phyloP scores from a whole-genome alignment of 2,113 vertebrate genomes.

The Acrocephalus kingi region DNA sequence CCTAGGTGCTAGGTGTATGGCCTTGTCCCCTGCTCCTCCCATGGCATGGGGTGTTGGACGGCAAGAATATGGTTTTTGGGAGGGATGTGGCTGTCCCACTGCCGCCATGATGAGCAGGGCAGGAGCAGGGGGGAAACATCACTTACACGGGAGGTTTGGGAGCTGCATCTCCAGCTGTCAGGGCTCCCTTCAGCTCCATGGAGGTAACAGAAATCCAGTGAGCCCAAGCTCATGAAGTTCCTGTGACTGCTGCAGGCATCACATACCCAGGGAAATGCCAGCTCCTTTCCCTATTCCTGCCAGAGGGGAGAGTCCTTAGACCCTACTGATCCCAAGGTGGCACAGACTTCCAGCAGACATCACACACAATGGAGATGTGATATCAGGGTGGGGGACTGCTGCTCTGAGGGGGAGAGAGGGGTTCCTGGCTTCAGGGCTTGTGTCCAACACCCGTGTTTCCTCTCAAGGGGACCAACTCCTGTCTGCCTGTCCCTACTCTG shows the following conservation, averaged over 20 bases:
- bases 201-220: background rate
- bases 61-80: background rate
- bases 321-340: background rate
- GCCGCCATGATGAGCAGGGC: background rate
- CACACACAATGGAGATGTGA: accelerated
- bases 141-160: background rate
- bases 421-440: background rate
- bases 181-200: background rate
- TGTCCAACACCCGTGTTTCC: background rate
- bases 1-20: no score
- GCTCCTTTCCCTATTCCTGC: background rate
- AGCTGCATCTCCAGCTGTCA: background rate
- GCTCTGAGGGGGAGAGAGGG: accelerated
- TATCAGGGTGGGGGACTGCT: background rate
- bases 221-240: background rate
- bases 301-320: background rate
- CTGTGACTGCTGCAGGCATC: background rate
- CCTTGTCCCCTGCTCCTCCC: background rate
- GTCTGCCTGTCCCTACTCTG: background rate
- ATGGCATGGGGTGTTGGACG: accelerated
- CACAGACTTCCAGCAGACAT: background rate
- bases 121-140: background rate
- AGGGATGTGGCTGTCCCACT: background rate
- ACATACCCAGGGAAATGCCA: accelerated
- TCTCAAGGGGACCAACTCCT: background rate